phyloP scores from a whole-genome alignment of 2,888 invertebrate species.

The Spisula subtruncata region DNA sequence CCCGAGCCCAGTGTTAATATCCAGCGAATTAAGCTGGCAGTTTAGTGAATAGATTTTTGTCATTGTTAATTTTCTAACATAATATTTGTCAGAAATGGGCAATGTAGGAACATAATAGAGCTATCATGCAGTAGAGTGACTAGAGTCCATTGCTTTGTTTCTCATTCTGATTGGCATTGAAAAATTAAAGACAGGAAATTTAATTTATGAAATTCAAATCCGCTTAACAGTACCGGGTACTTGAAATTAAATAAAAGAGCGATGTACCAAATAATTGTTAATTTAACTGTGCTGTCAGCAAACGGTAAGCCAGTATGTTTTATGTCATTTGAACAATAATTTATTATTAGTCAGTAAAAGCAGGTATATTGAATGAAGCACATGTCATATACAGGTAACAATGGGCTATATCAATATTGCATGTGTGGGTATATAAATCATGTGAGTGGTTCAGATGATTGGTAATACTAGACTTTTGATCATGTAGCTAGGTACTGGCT shows the following conservation, averaged over 20 bases:
- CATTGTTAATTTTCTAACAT: slow-evolving; percentile 24
- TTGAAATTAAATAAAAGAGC: not conserved
- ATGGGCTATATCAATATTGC: slow-evolving; percentile 5
- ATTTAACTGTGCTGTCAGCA: not conserved
- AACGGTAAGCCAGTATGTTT: not conserved
- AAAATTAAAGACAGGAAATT: not conserved
- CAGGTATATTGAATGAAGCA: not conserved
- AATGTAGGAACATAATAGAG: slow-evolving; percentile 10
- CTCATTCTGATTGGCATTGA: slow-evolving; percentile 1
- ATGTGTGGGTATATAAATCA: slow-evolving; percentile 19
- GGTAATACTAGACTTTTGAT: not conserved
- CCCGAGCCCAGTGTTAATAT: slow-evolving; percentile 35
- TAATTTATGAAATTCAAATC: not conserved
- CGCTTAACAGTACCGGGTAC: no score
- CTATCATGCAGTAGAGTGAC: not conserved
- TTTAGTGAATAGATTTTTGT: slow-evolving; percentile 7
- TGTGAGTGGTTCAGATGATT: not conserved
- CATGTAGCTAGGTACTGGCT: not conserved
- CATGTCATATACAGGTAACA: slow-evolving; percentile 11
- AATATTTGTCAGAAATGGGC: not conserved
- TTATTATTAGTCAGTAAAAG: not conserved
- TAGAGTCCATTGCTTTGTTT: not conserved
- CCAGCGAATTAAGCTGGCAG: not conserved
- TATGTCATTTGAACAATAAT: slow-evolving; percentile 3
- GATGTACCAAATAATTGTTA: slow-evolving; percentile 11